Evolutionary conservation across 2,888 invertebrate species (phyloP).

Genomic region (Hydropsyche betteni): DNA sequence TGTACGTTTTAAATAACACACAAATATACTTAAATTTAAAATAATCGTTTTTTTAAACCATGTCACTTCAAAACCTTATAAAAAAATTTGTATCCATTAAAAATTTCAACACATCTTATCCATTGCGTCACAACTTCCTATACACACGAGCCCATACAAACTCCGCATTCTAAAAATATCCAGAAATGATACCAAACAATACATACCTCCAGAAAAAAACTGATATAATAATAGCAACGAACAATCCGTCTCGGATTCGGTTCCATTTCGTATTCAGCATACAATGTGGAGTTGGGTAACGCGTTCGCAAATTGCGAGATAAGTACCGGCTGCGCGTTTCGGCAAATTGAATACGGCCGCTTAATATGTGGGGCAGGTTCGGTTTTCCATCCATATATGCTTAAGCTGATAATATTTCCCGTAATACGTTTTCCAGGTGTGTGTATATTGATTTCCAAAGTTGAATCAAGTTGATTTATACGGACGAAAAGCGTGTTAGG

Average conservation of each 20-base stretch:
- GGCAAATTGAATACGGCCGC: constrained; percentile 20
- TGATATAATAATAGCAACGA: too few relatives aligned
- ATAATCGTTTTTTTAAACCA: too few relatives aligned
- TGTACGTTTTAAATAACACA: too few relatives aligned
- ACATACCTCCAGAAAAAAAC: too few relatives aligned
- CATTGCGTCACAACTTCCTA: too few relatives aligned
- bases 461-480: background rate
- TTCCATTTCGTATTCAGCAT: constrained; percentile 7
- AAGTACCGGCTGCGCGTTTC: constrained; percentile 20
- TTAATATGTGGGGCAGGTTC: constrained; percentile 27
- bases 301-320: constrained; percentile 23
- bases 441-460: constrained; percentile 12
- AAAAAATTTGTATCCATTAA: too few relatives aligned
- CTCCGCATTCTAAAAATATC: too few relatives aligned
- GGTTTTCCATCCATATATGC: background rate
- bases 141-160: too few relatives aligned
- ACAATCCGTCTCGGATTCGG: background rate
- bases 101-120: too few relatives aligned
- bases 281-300: constrained; percentile 5
- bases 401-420: constrained; percentile 18
- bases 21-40: too few relatives aligned
- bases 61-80: too few relatives aligned
- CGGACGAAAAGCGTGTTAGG: background rate
- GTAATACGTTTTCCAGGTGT: constrained; percentile 20
- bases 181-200: too few relatives aligned